Base-by-base conservation (phyloP, 2,797 vertebrate genomes). In the Anguilla megastoma region DNA sequence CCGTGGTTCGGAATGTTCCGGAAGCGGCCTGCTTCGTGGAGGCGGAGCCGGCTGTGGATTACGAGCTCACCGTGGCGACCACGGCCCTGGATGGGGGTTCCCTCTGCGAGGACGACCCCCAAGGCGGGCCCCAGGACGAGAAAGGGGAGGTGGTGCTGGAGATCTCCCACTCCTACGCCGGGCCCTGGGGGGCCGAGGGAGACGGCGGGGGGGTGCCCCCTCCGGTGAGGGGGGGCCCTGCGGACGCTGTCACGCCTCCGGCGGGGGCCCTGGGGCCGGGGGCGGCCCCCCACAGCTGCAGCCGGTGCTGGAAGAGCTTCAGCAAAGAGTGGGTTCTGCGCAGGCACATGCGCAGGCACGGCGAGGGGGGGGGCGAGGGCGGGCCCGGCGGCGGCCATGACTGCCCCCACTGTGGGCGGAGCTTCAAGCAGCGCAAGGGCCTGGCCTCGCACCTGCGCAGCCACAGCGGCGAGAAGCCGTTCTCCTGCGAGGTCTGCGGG, bases 381-480 rank as follows among this genome's bases (percentile, higher is more conserved):
- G 36, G 36, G 2, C 36, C 36, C 36, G 36, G 36, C 18, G 3
- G 41, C 4, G 63, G 60, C 48, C 87, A 88, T 30, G 14, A 30
- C 69, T 88, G 84, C 87, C 84, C 87, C 52, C 71, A 86, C 66
- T 88, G 84, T 12, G 41, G 84, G 69, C 84, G 84, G 12, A 50
- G 50, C 71, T 88, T 88, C 84, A 88, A 80, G 48, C 87, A 88
- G 24, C 56, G 66, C 24, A 88, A 86, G 36, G 84, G 87, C 36
- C 87, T 88, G 52, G 41, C 54, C 16, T 85, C 87, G 2, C 87
- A 88, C 56, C 69, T 88, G 86, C 88, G 63, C 21, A 83, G 76
- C 60, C 85, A 89, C 76, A 89, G 85, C 14, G 85, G 85, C 58
- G 60, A 86, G 80, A 86, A 84, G 85, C 85, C 85, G 27, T 89